Percentiles rank a stretch among this genome's conserved stretches.
Conservation (phyloP, 23 tunicate species). For the Styela clava region DNA sequence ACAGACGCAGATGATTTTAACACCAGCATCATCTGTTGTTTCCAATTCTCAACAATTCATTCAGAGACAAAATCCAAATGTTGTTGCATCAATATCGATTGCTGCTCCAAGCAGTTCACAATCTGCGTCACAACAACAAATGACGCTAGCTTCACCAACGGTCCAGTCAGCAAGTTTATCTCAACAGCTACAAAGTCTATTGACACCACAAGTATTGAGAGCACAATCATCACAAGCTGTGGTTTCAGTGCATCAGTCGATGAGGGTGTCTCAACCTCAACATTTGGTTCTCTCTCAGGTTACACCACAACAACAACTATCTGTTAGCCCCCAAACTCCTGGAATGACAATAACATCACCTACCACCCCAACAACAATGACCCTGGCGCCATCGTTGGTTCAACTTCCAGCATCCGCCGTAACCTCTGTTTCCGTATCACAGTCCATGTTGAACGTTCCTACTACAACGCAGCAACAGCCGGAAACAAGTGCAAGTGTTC, state of each 20-base stretch:
- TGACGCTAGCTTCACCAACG: constrained; percentile 14
- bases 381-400: neutral
- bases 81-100: constrained; percentile 17
- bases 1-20: constrained; percentile 24
- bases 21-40: constrained; percentile 1
- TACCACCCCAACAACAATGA: neutral
- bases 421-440: neutral
- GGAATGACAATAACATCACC: neutral
- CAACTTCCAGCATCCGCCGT: neutral
- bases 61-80: constrained; percentile 2
- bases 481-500: neutral
- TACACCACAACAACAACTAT: neutral
- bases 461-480: neutral
- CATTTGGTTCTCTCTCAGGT: constrained; percentile 3
- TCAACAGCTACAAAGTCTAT: constrained; percentile 19
- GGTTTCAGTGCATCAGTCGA: neutral
- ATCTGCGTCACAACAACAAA: constrained; percentile 1
- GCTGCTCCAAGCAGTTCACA: constrained; percentile 13
- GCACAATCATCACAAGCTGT: constrained; percentile 5
- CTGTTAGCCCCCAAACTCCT: neutral
- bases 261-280: neutral
- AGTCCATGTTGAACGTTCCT: neutral
- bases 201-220: constrained; percentile 7
- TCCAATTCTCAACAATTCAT: constrained; percentile 13
- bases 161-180: neutral